Percentiles rank a stretch among this genome's conserved stretches.
Evolutionary conservation across 2,888 invertebrate species (phyloP).

Genomic region (Lepidocyrtoides sp.): DNA sequence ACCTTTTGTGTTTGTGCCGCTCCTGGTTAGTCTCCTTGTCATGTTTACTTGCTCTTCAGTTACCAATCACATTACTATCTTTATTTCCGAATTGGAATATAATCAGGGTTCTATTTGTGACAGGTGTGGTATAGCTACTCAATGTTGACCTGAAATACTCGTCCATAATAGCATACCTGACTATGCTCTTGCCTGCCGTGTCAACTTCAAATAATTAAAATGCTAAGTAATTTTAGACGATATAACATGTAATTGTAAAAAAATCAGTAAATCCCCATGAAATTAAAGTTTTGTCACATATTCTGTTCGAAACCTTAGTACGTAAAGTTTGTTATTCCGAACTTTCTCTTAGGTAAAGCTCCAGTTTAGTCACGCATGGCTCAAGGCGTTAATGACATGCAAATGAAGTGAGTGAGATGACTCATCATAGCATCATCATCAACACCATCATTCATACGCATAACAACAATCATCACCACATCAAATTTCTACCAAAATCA

Average conservation of each 20-base stretch:
- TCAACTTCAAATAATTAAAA: too few relatives aligned
- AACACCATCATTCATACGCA: neutral
- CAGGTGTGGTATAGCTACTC: neutral
- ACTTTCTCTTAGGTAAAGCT: neutral
- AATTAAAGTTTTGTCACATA: neutral
- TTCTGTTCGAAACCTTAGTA: neutral
- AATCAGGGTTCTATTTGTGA: neutral
- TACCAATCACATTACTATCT: too few relatives aligned
- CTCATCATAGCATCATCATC: slow-evolving; percentile 18
- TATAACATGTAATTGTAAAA: neutral
- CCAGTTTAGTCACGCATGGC: slow-evolving; percentile 61
- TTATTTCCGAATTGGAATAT: too few relatives aligned
- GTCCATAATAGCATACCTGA: too few relatives aligned
- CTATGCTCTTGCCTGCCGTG: too few relatives aligned
- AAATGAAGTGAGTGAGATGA: slow-evolving; percentile 70
- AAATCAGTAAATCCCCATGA: neutral
- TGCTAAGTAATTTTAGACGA: too few relatives aligned
- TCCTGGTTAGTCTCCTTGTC: slow-evolving; percentile 5
- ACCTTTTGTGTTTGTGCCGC: too few relatives aligned
- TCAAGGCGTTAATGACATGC: slow-evolving; percentile 74
- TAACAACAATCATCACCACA: slow-evolving; percentile 29
- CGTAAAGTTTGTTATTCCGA: neutral
- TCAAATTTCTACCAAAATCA: slow-evolving; percentile 14
- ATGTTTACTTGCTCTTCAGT: too few relatives aligned
- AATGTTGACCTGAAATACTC: too few relatives aligned